Conservation (phyloP, 1,140 invertebrate genomes). For the Pseudachorutes palmiensis region DNA sequence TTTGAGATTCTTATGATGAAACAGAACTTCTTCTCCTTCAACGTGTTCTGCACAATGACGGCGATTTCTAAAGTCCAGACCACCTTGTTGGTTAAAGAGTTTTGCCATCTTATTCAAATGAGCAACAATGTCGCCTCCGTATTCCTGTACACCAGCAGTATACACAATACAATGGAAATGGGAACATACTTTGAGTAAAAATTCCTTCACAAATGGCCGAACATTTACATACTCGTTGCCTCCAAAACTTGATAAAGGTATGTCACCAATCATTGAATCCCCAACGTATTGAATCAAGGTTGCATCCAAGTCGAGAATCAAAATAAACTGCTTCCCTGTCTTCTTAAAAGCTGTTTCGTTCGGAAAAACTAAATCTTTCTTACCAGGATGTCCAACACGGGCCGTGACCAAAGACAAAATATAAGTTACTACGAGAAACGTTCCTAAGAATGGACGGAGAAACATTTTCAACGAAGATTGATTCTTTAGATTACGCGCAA, state of each 20-base stretch:
- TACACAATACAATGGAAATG: not conserved
- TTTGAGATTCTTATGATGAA: not conserved
- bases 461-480: no score
- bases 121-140: not conserved
- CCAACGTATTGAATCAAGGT: not conserved
- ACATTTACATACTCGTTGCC: not conserved
- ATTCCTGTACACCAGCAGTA: not conserved
- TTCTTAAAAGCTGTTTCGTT: not conserved
- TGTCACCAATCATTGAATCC: not conserved
- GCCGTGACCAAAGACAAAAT: not conserved
- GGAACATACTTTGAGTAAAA: not conserved
- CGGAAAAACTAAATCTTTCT: not conserved
- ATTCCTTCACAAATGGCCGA: not conserved
- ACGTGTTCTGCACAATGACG: not conserved
- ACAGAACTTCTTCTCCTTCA: not conserved
- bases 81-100: not conserved
- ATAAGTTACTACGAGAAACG: no score
- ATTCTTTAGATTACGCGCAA: no score
- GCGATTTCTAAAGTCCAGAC: not conserved
- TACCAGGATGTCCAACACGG: not conserved
- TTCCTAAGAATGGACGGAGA: no score
- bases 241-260: not conserved
- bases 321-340: not conserved
- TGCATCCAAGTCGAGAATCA: not conserved
- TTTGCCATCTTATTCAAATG: slow-evolving; percentile 3